Evolutionary conservation across 2,113 vertebrate species (phyloP), one percentile per base, ranked within the genome.

Genomic region (Cyrtonyx montezumae): DNA sequence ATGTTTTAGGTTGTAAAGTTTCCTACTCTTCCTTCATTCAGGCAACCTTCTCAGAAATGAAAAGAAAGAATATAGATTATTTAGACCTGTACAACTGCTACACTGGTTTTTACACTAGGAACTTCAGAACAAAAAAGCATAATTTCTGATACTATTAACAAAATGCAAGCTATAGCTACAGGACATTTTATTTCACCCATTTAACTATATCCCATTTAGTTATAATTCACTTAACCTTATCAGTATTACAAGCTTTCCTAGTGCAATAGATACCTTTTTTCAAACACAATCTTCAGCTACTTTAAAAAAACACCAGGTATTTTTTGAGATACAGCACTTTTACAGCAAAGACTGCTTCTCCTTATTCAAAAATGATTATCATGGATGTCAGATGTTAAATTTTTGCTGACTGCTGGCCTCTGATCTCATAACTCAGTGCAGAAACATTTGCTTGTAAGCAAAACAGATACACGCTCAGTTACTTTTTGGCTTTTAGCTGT

Each of bases 391-490:
- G 66, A 63, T 34, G 70, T 30, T 68, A 10, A 8, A 59, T 84
- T 80, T 68, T 75, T 91, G 91, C 87, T 91, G 87, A 77, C 70
- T 58, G 16, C 37, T 68, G 73, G 65, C 91, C 59, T 67, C 74
- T 67, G 28, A 25, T 45, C 58, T 67, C 59, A 16, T 80, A 87
- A 77, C 87, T 91, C 87, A 88, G 23, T 55, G 75, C 75, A 84
- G 79, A 93, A 93, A 43, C 75, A 88, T 91, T 59, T 37, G 65
- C 75, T 87, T 53, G 48, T 46, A 91, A 87, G 79, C 69, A 91
- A 56, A 87, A 90, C 62, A 32, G 75, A 63, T 8, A 25, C 9
- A 46, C 0, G 8, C 58, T 49, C 17, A 30, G 65, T 71, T 87
- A 63, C 48, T 76, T 71, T 59, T 76, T 76, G 87, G 79, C 83